Base-by-base conservation (phyloP, 92 coral and sea anemone genomes). In the Phenganax marumi region DNA sequence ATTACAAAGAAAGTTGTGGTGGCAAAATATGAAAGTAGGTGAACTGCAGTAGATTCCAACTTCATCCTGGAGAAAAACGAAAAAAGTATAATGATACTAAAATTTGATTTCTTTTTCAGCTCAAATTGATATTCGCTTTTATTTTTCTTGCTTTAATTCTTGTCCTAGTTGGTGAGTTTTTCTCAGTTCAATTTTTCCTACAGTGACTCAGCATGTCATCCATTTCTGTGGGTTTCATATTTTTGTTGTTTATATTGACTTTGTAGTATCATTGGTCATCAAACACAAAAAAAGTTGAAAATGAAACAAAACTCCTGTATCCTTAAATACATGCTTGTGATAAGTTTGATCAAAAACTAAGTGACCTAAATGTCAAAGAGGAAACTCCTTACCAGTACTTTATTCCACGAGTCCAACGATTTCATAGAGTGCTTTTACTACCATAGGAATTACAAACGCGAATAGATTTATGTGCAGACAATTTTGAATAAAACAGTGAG, bases 1-100 rank as follows among this genome's bases (percentile, higher is more conserved):
- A 83, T 73, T 96, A 49, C 99, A 96, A 80, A 87, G 97, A 50
- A 96, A 92, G 66, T 73, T 96, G 69, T 96, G 99, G 99, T 96
- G 99, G 99, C 99, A 96, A 60, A 96, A 93, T 80, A 80, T 91
- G 69, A 85, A 92, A 86, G 99, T 96, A 77, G 72, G 97, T 87
- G 8, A 10, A 50, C 18, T 4, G 70, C 10, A 63, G 70, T 12
- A 12, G 23, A 39, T 12, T 63, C 26, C 70, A 10, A 63, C 26
- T 10, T 63, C 16, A 63, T 0, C 11, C 25, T 18, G 12, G 25
- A 11, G 7, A 10, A 18, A 63, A 23, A 39, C 22, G 70, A 18
- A 10, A 63, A 18, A 63, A 63, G 26, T 18, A 2, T 16, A 18
- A 9, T 63, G 12, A 63, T 11, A n/a, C 0, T 7, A 17, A 13